These are phyloP conservation scores for Gallinago nigripennis DNA, from an alignment of 2,797 vertebrate genomes.

Conservation along the genomic window DNA sequence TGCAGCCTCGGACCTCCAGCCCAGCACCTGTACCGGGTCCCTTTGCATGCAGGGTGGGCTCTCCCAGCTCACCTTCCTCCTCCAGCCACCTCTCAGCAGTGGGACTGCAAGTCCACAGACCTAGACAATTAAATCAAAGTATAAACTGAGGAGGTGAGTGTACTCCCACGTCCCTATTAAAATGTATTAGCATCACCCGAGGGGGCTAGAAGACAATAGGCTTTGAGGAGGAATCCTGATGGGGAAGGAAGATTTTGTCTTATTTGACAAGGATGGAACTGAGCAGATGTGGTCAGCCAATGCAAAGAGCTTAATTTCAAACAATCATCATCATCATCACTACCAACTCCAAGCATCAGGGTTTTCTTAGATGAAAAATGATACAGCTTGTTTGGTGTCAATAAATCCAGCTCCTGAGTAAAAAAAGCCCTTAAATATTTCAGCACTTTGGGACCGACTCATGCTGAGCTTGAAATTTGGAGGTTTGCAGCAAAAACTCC, in stretches of 20 bases:
- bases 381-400: neutral
- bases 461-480: conserved; percentile 53
- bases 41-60: neutral
- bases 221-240: conserved; percentile 4
- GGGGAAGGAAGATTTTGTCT: neutral
- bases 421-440: conserved; percentile 68
- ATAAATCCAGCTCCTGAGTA: conserved; percentile 32
- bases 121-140: conserved; percentile 11
- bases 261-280: neutral
- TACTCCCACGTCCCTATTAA: neutral
- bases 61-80: neutral
- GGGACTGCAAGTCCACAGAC: neutral
- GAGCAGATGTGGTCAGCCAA: conserved; percentile 18
- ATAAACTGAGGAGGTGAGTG: neutral
- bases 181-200: conserved; percentile 12
- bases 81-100: neutral
- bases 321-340: conserved; percentile 11
- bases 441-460: conserved; percentile 44
- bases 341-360: neutral
- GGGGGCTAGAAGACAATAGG: neutral
- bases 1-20: neutral
- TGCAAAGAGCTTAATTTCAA: conserved; percentile 39
- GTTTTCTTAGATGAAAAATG: conserved; percentile 43
- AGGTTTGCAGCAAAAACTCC: conserved; percentile 45
- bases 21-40: neutral